A percentile compares a stretch with the other conserved stretches of the same genome.
Conservation (phyloP, 2,113 vertebrate species). For the Microcebus tavaratra region DNA sequence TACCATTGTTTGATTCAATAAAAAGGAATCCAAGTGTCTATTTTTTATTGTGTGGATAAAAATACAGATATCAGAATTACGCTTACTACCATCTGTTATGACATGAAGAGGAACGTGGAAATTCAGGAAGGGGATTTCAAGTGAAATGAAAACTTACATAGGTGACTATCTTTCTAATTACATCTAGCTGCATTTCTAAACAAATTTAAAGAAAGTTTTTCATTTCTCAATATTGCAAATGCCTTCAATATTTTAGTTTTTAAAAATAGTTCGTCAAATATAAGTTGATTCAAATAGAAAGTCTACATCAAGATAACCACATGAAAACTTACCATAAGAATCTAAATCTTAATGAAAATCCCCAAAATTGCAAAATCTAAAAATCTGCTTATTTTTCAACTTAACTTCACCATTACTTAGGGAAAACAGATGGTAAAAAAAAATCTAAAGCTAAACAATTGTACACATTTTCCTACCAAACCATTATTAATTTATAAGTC, state of each 20-base stretch:
- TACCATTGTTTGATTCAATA: neutral
- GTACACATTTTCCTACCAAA: neutral
- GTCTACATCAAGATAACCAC: neutral
- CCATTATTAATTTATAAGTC: neutral
- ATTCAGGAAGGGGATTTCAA: neutral
- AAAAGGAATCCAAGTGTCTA: neutral
- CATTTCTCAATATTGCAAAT: neutral
- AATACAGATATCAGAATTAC: neutral
- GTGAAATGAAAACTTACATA: neutral
- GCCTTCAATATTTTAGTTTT: neutral
- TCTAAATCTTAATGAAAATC: neutral
- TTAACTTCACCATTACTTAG: conserved; percentile 14
- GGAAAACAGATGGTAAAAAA: neutral
- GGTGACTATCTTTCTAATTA: neutral
- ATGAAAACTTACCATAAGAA: neutral
- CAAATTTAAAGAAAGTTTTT: neutral
- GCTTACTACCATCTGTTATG: neutral
- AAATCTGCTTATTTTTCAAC: conserved; percentile 40
- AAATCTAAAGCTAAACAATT: neutral
- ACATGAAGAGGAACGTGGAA: neutral
- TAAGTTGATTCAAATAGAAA: neutral
- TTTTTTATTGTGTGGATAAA: neutral
- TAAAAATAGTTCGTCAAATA: neutral
- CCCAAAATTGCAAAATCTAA: neutral
- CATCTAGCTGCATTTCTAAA: neutral